These are phyloP conservation scores for rat (Rattus norvegicus) DNA, from an alignment of 2,113 vertebrate species.

Conservation along the genomic window DNA sequence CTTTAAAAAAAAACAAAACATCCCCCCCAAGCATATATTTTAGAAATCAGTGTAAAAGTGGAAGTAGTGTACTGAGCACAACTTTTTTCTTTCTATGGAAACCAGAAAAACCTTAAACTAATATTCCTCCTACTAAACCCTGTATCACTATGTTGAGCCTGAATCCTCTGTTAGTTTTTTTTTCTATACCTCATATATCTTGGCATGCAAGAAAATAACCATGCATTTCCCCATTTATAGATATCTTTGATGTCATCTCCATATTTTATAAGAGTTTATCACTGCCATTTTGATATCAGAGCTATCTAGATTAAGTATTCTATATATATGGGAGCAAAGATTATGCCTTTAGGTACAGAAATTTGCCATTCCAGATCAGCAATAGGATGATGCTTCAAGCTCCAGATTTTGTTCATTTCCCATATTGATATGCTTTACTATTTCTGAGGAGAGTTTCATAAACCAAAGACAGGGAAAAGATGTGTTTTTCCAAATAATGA, in stretches of 20 bases:
- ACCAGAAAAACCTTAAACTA: neutral
- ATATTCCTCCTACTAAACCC: neutral
- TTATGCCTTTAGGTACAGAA: neutral
- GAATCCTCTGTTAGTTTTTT: neutral
- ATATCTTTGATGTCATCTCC: neutral
- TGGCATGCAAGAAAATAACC: neutral
- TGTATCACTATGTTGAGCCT: neutral
- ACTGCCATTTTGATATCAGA: neutral
- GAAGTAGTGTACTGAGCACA: neutral
- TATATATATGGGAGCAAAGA: neutral
- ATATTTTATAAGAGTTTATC: neutral
- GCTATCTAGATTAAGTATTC: neutral
- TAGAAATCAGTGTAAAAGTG: neutral
- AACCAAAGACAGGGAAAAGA: neutral
- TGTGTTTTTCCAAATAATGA: neutral
- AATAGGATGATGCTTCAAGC: neutral
- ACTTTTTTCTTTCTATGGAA: neutral
- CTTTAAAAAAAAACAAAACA: neutral
- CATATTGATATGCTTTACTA: neutral
- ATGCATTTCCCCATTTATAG: neutral
- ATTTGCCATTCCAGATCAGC: neutral
- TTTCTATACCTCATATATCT: neutral
- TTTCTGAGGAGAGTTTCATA: neutral
- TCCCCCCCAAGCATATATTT: too few relatives aligned
- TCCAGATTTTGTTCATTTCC: neutral